Evolutionary conservation across 2,888 invertebrate species (phyloP), one percentile per base, ranked within the genome.

Genomic region (Timema podura): DNA sequence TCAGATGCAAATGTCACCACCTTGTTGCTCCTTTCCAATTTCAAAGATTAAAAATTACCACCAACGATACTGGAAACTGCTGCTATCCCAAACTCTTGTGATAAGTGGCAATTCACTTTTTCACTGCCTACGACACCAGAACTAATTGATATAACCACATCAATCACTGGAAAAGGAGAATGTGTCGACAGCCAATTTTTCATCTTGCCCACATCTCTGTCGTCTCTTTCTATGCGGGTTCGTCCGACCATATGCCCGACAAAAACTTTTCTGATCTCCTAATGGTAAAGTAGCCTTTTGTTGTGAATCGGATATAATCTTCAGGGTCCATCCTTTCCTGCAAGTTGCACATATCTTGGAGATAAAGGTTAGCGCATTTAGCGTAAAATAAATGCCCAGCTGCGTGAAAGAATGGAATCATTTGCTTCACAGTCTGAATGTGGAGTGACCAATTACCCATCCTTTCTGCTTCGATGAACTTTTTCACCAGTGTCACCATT

Each of bases 361-460:
- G 54, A 64, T 70, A 75, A 16, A 75, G 44, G 64, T 74, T 70
- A 15, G 69, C 67, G 68, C 71, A 71, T 69, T 72, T 74, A 9
- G 73, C 71, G 68, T 75, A 73, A 10, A 49, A 64, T 6, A 72
- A 71, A 71, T 77, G 77, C 0, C 76, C 77, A 59, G 64, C 65
- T 46, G 71, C 71, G 46, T 74, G 69, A 64, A 72, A 73, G 61
- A 48, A 71, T 11, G 72, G 72, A 10, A 73, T 15, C 65, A 74
- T 72, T 47, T 49, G 48, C 57, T 66, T 15, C 15, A 73, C 65
- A 65, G 71, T 74, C 30, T 68, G 15, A 49, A 74, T 57, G 68
- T 73, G 70, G 30, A 71, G 68, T 30, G 69, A 16, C 51, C 68
- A 73, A 49, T 73, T 67, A 47, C 71, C 70, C 51, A 67, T 64